phyloP scores from a whole-genome alignment of 1,140 invertebrate genomes.

The Triops longicaudatus region DNA sequence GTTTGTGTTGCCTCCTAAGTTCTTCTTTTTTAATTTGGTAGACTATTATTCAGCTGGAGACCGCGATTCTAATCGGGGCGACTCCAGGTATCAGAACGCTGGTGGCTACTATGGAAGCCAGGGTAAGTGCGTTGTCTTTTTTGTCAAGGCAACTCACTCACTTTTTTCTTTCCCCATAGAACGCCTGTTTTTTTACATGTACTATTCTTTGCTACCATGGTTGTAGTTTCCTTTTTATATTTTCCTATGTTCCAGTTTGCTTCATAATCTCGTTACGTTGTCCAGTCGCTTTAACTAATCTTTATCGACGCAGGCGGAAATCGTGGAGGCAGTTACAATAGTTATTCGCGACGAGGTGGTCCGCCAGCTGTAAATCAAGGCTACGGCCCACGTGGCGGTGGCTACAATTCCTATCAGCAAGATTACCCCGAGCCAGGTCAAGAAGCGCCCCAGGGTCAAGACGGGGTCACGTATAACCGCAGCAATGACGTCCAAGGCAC shows the following conservation, averaged over 20 bases:
- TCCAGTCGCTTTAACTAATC: background rate
- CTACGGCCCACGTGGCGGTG: background rate
- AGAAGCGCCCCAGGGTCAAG: background rate
- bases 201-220: background rate
- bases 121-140: slow-evolving; percentile 6
- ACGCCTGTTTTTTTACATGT: background rate
- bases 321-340: slow-evolving; percentile 4
- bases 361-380: background rate
- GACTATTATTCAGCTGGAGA: background rate
- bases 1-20: background rate
- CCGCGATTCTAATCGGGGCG: slow-evolving; percentile 11
- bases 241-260: background rate
- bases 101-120: slow-evolving; percentile 13
- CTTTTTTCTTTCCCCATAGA: background rate
- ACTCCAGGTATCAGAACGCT: slow-evolving; percentile 17
- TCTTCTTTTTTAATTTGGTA: background rate
- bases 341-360: background rate
- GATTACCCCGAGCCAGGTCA: slow-evolving; percentile 21
- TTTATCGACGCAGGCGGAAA: background rate
- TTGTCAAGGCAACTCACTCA: slow-evolving; percentile 1
- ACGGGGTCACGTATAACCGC: slow-evolving; percentile 17
- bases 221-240: background rate
- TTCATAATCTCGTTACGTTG: background rate
- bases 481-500: slow-evolving; percentile 20
- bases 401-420: background rate